Evolutionary conservation across 2,888 invertebrate species (phyloP), one percentile per base, ranked within the genome.

Genomic region (Siphlonurus alternatus): DNA sequence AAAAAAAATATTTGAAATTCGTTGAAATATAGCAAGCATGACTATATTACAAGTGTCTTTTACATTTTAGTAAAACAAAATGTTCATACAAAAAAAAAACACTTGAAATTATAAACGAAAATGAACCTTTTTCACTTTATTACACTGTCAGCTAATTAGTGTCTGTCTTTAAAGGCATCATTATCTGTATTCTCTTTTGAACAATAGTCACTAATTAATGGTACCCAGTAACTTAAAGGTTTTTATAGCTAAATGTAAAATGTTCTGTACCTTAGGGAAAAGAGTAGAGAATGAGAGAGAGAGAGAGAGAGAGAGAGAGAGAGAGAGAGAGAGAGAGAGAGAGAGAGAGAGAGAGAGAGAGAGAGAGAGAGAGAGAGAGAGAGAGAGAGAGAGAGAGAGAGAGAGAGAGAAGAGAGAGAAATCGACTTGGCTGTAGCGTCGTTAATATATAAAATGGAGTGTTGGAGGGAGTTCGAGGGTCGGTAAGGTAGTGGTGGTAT

Each of bases 201-300:
- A 61, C 61, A 61, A 61, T 61, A 61, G 25, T 61, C 61, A 25
- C 61, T 61, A 61, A 61, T 61, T 61, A 61, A 61, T 61, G 61
- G n/a, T 7, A 61, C 23, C 25, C 24, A 23, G 61, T 24, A 56
- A 56, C 56, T 56, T 56, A 18, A 56, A 56, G 56, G 56, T 56
- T 56, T 56, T 56, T 38, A 38, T 38, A 38, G 38, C n/a, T 38
- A 38, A 38, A 15, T 38, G 5, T 10, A 38, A 38, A 38, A 38
- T 38, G 5, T 38, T 38, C 38, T 38, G 15, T 15, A 38, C 38
- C 38, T 38, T 38, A 38, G 38, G 38, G 38, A 38, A n/a, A n/a
- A n/a, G n/a, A n/a, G n/a, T n/a, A n/a, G n/a, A n/a, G n/a, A n/a
- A n/a, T n/a, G 38, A 10, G 38, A 38, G 15, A 38, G 38, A 10